Evolutionary conservation across 2,888 invertebrate genomes (phyloP).

Genomic region (Ophonus ardosiacus): DNA sequence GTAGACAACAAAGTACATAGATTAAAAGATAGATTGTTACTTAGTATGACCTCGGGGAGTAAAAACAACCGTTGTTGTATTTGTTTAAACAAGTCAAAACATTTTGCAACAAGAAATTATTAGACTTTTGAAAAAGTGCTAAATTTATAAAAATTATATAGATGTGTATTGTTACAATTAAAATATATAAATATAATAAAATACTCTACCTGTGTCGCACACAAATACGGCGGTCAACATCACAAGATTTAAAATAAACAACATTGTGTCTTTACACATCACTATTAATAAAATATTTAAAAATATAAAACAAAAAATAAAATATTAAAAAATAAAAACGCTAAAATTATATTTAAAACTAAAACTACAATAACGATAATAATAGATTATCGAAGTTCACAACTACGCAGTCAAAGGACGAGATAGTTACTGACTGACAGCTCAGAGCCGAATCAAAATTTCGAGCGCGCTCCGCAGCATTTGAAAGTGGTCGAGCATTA

Average conservation of each 20-base stretch:
- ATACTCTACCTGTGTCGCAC: constrained; percentile 19
- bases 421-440: constrained; percentile 3
- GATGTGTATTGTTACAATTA: too few species aligned
- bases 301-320: background rate
- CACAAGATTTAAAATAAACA: background rate
- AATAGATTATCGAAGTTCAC: background rate
- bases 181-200: background rate
- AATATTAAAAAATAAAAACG: background rate
- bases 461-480: background rate
- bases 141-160: too few species aligned
- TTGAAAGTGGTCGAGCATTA: constrained; percentile 30
- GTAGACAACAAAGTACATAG: background rate
- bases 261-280: constrained; percentile 12
- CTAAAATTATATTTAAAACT: background rate
- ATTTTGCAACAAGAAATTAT: background rate
- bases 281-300: background rate
- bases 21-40: background rate
- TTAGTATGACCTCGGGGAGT: background rate
- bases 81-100: background rate
- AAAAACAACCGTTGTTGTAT: background rate
- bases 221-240: background rate
- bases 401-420: constrained; percentile 6
- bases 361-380: constrained; percentile 27
- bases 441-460: background rate
- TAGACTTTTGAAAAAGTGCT: too few species aligned